Evolutionary conservation across 2,888 invertebrate genomes (phyloP), one percentile per base, ranked within the genome.

Genomic region (Cryptocephalus moraei): DNA sequence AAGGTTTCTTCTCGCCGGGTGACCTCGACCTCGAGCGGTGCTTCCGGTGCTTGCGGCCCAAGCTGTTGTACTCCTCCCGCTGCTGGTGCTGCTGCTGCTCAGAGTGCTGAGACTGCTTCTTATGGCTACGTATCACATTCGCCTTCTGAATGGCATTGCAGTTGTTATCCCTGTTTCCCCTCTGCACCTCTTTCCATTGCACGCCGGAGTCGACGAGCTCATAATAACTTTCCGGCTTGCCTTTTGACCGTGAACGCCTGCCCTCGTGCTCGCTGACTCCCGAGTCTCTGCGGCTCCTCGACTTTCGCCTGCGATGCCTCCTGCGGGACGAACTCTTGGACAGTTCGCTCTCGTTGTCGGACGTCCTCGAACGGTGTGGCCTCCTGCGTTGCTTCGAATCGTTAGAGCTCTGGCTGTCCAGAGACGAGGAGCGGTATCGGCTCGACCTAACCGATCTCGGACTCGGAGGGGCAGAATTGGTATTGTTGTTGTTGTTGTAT

Each of bases 271-370:
- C 86, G 0, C 84, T 84, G 6, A 2, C n/a, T 43, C 82, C 84
- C 0, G 84, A 84, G 59, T 85, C 84, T 49, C 86, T 82, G 56
- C 80, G 78, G 58, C 87, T 83, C 39, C 84, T 79, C 41, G 86
- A 84, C 56, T 88, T 80, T 64, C 89, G 86, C 46, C 84, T 74
- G 38, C 84, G 75, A 59, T 85, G 85, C 48, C 84, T 81, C 49
- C 87, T 77, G 12, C 84, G 84, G 8, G 83, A 86, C 8, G 91
- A 91, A 39, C 88, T 84, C 50, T 90, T 82, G 1, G 91, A 91
- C 56, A 90, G 72, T 71, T 92, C 91, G 62, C 91, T 91, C 70
- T 92, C 91, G 56, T 90, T 91, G 66, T 92, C 92, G 1, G 91
- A 91, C 57, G 88, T 81, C 62, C 87, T 80, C 60, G 88, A 87